Evolutionary conservation across 2,113 vertebrate genomes (phyloP).

Genomic region (Tragelaphus buxtoni): DNA sequence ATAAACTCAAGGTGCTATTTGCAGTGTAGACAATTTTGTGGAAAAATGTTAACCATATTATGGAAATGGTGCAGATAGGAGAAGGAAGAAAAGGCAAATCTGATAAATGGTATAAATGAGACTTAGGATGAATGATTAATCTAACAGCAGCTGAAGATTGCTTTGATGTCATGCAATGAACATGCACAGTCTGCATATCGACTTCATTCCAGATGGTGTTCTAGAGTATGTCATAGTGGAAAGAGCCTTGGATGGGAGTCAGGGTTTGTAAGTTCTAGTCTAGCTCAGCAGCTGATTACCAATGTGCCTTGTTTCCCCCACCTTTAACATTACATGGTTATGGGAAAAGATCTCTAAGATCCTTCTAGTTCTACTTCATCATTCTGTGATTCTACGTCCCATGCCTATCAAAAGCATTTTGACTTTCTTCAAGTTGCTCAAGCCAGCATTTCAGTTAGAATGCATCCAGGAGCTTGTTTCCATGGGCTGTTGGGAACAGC

Average conservation of each 20-base stretch:
- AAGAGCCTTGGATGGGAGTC: neutral
- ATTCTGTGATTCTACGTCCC: neutral
- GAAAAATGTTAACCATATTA: slow-evolving; percentile 6
- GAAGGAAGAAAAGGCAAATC: slow-evolving; percentile 2
- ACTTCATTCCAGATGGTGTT: neutral
- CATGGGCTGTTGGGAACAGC: slow-evolving; percentile 56
- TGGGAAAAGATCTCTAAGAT: neutral
- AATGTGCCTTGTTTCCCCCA: neutral
- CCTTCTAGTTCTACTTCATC: neutral
- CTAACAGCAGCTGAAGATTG: neutral
- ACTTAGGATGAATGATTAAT: slow-evolving; percentile 11
- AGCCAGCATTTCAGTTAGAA: slow-evolving; percentile 49
- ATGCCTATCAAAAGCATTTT: slow-evolving; percentile 37
- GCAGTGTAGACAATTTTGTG: neutral
- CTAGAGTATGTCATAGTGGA: neutral
- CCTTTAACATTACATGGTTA: slow-evolving; percentile 5
- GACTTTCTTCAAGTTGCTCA: slow-evolving; percentile 52
- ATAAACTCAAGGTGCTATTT: neutral
- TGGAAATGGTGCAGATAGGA: neutral
- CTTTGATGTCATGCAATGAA: neutral
- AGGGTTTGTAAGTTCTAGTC: neutral
- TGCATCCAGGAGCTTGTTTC: slow-evolving; percentile 37
- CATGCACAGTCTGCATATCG: neutral
- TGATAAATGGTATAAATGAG: neutral
- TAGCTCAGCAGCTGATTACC: neutral